phyloP scores from a whole-genome alignment of 30 jellyfish, hydroid and myxozoan genomes.

The Turritopsis dohrnii region DNA sequence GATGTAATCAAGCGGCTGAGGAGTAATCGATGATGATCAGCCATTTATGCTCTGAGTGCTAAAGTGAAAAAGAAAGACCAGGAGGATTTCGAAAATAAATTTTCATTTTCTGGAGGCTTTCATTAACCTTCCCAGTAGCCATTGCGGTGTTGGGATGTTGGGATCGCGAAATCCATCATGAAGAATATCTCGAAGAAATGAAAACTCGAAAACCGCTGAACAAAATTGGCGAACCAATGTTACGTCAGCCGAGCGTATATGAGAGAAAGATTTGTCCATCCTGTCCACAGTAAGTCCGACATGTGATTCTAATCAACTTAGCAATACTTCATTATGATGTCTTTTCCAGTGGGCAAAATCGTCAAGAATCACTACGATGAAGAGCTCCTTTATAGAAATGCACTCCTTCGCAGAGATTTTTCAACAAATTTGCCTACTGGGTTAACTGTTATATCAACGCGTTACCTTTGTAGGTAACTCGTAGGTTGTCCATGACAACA shows the following conservation, averaged over 20 bases:
- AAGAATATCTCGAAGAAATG: constrained; percentile 10
- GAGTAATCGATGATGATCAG: too few species aligned
- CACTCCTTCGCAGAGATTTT: neutral
- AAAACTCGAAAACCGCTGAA: constrained; percentile 4
- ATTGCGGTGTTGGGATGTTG: neutral
- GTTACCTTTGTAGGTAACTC: neutral
- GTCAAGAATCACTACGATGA: neutral
- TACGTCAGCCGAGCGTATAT: neutral
- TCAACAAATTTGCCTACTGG: too few species aligned
- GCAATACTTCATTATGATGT: too few species aligned
- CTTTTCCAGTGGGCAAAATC: neutral
- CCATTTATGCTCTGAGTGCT: too few species aligned
- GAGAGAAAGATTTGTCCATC: neutral
- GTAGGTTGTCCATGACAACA: neutral
- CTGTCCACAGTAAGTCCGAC: constrained; percentile 6
- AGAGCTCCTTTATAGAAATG: neutral
- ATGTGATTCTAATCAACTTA: too few species aligned
- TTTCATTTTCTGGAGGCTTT: neutral
- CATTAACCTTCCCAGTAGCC: neutral
- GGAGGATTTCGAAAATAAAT: too few species aligned
- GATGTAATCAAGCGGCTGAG: too few species aligned
- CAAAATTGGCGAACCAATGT: constrained; percentile 5
- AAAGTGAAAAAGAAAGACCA: too few species aligned
- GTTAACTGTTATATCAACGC: too few species aligned
- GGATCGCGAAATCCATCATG: constrained; percentile 2